These are phyloP conservation scores for Lissonota sp. DNA, from an alignment of 2,888 invertebrate species.

Conservation along the genomic window DNA sequence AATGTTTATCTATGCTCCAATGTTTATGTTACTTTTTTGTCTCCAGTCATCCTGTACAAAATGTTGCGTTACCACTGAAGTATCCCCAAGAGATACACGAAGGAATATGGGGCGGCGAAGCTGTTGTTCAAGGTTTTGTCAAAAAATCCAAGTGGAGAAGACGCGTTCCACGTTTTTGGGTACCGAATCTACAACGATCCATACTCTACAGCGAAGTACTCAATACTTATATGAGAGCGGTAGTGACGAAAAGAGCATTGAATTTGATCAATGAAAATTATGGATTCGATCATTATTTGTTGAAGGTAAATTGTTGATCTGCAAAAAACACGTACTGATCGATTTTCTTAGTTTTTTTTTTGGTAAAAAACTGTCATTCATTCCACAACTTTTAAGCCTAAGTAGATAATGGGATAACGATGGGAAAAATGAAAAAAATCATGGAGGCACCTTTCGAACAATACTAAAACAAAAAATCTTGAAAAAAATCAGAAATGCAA, in stretches of 20 bases:
- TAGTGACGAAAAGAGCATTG: slow-evolving; percentile 93
- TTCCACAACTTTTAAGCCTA: too few relatives aligned
- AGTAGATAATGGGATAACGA: too few relatives aligned
- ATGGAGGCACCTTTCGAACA: too few relatives aligned
- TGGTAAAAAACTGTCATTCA: too few relatives aligned
- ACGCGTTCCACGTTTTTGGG: slow-evolving; percentile 94
- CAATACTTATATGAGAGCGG: slow-evolving; percentile 92
- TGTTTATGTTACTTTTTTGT: background rate
- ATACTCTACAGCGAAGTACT: slow-evolving; percentile 96
- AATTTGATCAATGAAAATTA: slow-evolving; percentile 93
- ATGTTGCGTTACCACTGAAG: slow-evolving; percentile 90
- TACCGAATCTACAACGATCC: slow-evolving; percentile 91
- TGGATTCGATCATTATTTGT: slow-evolving; percentile 97
- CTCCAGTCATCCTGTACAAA: slow-evolving; percentile 88
- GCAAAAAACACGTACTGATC: too few relatives aligned
- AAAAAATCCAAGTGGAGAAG: slow-evolving; percentile 82
- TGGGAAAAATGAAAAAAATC: too few relatives aligned
- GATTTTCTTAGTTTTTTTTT: too few relatives aligned
- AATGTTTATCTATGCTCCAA: too few relatives aligned
- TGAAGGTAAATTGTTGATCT: slow-evolving; percentile 87
- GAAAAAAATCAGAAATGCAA: too few relatives aligned
- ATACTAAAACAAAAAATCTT: too few relatives aligned
- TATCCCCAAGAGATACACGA: slow-evolving; percentile 92
- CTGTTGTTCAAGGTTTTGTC: slow-evolving; percentile 89
- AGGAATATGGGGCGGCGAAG: slow-evolving; percentile 99